Percentiles rank a stretch among this genome's conserved stretches.
Evolutionary conservation across 2,797 vertebrate genomes (phyloP).

Genomic region (Poecilia picta): DNA sequence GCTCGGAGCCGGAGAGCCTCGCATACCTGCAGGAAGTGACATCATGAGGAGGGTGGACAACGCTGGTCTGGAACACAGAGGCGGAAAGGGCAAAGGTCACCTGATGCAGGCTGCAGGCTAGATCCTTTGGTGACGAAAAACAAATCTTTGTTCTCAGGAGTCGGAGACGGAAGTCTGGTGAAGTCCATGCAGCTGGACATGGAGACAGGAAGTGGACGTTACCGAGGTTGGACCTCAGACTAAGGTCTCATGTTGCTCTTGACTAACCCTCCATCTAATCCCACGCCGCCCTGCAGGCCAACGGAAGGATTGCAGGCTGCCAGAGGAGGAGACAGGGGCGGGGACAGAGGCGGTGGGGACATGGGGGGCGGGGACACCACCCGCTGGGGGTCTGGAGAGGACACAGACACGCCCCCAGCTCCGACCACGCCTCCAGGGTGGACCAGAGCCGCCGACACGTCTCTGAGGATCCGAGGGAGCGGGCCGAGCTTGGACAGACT

Average conservation of each 20-base stretch:
- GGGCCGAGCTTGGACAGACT: slow-evolving; percentile 91
- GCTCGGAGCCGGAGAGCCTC: slow-evolving; percentile 90
- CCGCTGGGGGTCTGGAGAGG: slow-evolving; percentile 80
- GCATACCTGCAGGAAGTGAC: slow-evolving; percentile 75
- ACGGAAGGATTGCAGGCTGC: slow-evolving; percentile 88
- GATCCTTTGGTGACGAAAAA: slow-evolving; percentile 89
- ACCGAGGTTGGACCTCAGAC: not conserved
- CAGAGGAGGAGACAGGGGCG: slow-evolving; percentile 72
- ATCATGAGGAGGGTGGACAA: slow-evolving; percentile 37
- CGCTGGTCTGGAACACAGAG: slow-evolving; percentile 21
- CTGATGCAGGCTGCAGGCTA: slow-evolving; percentile 81
- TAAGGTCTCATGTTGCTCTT: not conserved
- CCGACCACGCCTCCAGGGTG: slow-evolving; percentile 86
- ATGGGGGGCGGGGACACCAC: slow-evolving; percentile 82
- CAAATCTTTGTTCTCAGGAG: slow-evolving; percentile 95
- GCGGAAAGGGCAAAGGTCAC: slow-evolving; percentile 54
- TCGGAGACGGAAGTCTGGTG: slow-evolving; percentile 97
- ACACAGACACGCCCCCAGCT: slow-evolving; percentile 81
- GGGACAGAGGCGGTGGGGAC: slow-evolving; percentile 64
- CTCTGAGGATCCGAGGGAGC: slow-evolving; percentile 91
- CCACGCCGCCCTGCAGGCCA: slow-evolving; percentile 89
- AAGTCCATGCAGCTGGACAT: slow-evolving; percentile 90
- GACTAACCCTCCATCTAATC: slow-evolving; percentile 84
- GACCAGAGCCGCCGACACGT: slow-evolving; percentile 88
- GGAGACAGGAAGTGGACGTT: not conserved